A percentile compares a stretch with the other conserved stretches of the same genome.
phyloP scores from a whole-genome alignment of 2,888 invertebrate species.

The Phorcus lineatus region DNA sequence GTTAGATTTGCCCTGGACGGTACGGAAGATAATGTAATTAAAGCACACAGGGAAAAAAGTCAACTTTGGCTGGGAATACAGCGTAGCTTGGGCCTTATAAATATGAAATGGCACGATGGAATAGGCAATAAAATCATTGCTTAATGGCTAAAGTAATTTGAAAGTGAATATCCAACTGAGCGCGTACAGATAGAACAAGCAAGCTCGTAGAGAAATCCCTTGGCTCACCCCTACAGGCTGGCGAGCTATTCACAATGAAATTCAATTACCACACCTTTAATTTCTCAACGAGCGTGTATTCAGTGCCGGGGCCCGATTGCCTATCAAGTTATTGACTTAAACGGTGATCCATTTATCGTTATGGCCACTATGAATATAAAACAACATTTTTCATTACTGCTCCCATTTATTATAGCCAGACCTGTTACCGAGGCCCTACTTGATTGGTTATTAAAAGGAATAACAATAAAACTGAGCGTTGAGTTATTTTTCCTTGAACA shows the following conservation, averaged over 20 bases:
- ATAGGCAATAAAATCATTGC: conserved; percentile 11
- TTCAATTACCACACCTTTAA: conserved; percentile 15
- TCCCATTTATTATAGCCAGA: background rate
- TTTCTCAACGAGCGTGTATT: background rate
- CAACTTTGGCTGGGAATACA: background rate
- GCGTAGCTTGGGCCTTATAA: background rate
- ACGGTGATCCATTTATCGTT: conserved; percentile 18
- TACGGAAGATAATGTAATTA: background rate
- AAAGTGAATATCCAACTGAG: conserved; percentile 10
- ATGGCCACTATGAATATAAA: conserved; percentile 20
- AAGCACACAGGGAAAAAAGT: background rate
- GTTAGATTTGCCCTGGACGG: background rate
- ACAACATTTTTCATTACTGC: conserved; percentile 15
- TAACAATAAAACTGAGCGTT: background rate
- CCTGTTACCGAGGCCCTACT: background rate
- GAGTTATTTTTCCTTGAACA: background rate
- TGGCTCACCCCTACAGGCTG: background rate
- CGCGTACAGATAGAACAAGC: background rate
- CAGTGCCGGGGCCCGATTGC: background rate
- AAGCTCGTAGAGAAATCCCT: background rate
- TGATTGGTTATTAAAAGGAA: conserved; percentile 13
- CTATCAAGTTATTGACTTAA: conserved; percentile 21
- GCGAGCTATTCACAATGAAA: background rate
- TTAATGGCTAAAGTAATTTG: conserved; percentile 8
- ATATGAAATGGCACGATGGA: conserved; percentile 13